phyloP scores from a whole-genome alignment of 2,888 invertebrate genomes.

The Cetonia aurata region DNA sequence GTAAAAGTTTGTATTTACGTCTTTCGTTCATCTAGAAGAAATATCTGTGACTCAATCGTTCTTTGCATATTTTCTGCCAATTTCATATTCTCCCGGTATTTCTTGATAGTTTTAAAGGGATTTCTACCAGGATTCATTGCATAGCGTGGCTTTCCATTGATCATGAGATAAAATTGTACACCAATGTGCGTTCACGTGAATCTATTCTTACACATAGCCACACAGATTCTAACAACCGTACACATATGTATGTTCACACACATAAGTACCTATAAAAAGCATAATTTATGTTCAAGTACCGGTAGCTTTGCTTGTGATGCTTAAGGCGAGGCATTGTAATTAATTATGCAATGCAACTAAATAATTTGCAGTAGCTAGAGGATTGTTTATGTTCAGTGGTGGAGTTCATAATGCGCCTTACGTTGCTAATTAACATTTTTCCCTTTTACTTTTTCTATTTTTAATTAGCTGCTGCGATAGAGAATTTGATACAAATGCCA shows the following conservation, averaged over 20 bases:
- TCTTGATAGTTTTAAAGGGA: neutral
- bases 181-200: neutral
- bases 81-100: no score
- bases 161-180: slow-evolving; percentile 21
- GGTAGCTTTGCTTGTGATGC: slow-evolving; percentile 36
- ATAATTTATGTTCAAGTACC: slow-evolving; percentile 31
- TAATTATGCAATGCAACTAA: slow-evolving; percentile 32
- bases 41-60: neutral
- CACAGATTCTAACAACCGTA: slow-evolving; percentile 18
- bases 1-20: no score
- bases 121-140: neutral
- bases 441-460: slow-evolving; percentile 19
- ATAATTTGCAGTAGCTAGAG: slow-evolving; percentile 21
- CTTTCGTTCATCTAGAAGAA: neutral
- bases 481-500: slow-evolving; percentile 13
- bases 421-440: slow-evolving; percentile 26
- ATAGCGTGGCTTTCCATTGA: slow-evolving; percentile 26
- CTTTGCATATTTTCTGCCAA: neutral
- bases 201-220: slow-evolving; percentile 13
- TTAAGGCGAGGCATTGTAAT: slow-evolving; percentile 4
- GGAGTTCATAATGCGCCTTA: slow-evolving; percentile 17
- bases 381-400: slow-evolving; percentile 26
- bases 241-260: neutral
- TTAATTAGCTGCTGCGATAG: slow-evolving; percentile 25
- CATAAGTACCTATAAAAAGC: slow-evolving; percentile 26